A percentile compares a stretch with the other conserved stretches of the same genome.
Evolutionary conservation across 2,113 vertebrate species (phyloP).

Genomic region (Nycticorax nycticorax): DNA sequence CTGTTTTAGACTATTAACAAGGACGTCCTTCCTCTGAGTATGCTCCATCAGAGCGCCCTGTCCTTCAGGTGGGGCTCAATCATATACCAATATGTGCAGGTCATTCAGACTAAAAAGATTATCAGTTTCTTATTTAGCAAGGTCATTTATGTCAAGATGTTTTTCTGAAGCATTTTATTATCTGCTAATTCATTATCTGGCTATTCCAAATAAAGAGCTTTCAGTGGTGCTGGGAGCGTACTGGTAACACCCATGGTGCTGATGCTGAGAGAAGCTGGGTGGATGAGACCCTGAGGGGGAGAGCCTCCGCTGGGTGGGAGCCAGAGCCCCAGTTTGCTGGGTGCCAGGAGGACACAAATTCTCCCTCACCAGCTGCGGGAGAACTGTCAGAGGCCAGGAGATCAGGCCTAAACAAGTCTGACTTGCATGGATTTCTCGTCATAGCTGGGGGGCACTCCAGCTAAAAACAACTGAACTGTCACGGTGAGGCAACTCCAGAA

Average conservation of each 20-base stretch:
- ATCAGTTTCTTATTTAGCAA: neutral
- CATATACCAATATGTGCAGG: neutral
- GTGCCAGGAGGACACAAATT: neutral
- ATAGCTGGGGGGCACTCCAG: neutral
- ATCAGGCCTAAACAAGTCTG: slow-evolving; percentile 25
- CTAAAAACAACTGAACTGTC: neutral
- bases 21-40: neutral
- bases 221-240: neutral
- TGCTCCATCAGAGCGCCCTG: neutral
- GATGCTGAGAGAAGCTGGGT: neutral
- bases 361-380: neutral
- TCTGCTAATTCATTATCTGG: neutral
- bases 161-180: neutral
- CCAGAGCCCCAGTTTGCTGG: neutral
- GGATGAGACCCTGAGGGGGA: neutral
- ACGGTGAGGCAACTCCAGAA: neutral
- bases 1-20: neutral
- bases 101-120: neutral
- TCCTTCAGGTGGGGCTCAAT: neutral
- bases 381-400: neutral
- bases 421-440: neutral
- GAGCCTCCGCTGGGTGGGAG: neutral
- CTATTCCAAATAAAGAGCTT: neutral
- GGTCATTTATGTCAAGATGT: neutral
- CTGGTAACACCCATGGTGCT: neutral